Evolutionary conservation across 2,888 invertebrate genomes (phyloP), one percentile per base, ranked within the genome.

Genomic region (Drosophila rellima): DNA sequence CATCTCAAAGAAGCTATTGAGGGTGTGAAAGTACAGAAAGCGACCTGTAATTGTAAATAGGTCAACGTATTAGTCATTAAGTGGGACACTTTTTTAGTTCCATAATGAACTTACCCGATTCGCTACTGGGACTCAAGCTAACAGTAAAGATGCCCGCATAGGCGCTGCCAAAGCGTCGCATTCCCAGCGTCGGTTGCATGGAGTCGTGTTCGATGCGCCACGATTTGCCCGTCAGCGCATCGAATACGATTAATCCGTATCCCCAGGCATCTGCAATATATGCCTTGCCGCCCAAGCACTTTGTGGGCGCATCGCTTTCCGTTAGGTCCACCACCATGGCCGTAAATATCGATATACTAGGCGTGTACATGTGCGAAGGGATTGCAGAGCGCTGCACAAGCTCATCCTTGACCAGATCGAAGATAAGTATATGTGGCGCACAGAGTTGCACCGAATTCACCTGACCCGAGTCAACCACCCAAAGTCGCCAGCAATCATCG

Each of bases 401-500:
- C 3, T 94, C 94, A 90, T 96, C 95, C 0, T 94, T 95, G 45
- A 91, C 89, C 51, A 97, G 91, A 88, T 96, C 95, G 88, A 96
- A 97, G 0, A 96, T 95, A 1, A 96, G 91, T 1, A 97, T 92
- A 90, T 97, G 96, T 0, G 97, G 95, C 0, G 94, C 94, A 80
- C 97, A 97, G 40, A 93, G 87, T 82, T 94, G 94, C 3, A 89
- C 67, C 0, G 94, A 94, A 0, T 94, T 94, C 5, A 96, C 93
- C 80, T 94, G 94, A 0, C 92, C 92, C 0, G 94, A 94, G 82
- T 96, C 96, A 20, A 95, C 82, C 0, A 95, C 94, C 95, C 95
- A 96, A 26, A 96, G 90, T 31, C 95, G 92, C 37, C 93, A 93
- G 78, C 95, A 95, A 62, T 94, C 93, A 81, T 96, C 95, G 50